phyloP scores from a whole-genome alignment of 1,140 invertebrate genomes.

The Nasonia giraulti region DNA sequence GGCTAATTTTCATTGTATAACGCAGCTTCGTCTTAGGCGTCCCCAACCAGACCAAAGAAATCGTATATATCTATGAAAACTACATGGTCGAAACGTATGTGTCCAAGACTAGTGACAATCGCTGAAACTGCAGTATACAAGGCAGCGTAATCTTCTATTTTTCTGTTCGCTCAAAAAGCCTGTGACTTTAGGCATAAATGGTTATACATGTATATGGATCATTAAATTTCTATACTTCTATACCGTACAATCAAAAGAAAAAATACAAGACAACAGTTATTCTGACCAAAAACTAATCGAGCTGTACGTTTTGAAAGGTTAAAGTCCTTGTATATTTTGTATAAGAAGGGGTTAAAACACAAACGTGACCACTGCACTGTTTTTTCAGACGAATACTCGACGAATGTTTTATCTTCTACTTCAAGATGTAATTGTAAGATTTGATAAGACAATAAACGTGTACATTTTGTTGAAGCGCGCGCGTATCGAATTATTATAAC shows the following conservation, averaged over 20 bases:
- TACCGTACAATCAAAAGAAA: neutral
- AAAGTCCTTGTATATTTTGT: slow-evolving; percentile 5
- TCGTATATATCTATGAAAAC: neutral
- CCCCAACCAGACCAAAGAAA: neutral
- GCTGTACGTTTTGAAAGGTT: slow-evolving; percentile 14
- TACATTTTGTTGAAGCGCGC: slow-evolving; percentile 14
- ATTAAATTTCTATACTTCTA: slow-evolving; percentile 3
- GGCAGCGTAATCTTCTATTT: neutral
- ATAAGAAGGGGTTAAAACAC: neutral
- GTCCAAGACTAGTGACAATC: slow-evolving; percentile 21
- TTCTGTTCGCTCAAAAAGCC: neutral
- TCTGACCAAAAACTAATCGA: neutral
- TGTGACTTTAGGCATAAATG: slow-evolving; percentile 1
- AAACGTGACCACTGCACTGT: slow-evolving; percentile 8
- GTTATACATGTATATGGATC: neutral
- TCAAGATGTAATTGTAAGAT: slow-evolving; percentile 31
- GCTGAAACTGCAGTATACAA: neutral
- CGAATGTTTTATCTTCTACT: slow-evolving; percentile 13
- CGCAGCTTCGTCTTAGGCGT: neutral
- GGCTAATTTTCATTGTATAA: slow-evolving; percentile 12
- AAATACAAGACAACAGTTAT: neutral
- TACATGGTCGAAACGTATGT: slow-evolving; percentile 1
- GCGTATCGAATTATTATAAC: neutral
- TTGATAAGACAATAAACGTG: slow-evolving; percentile 49
- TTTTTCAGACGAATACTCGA: slow-evolving; percentile 21